phyloP scores from a whole-genome alignment of 37 sponge, comb jelly and placozoan genomes.

The Mnemiopsis leidyi region DNA sequence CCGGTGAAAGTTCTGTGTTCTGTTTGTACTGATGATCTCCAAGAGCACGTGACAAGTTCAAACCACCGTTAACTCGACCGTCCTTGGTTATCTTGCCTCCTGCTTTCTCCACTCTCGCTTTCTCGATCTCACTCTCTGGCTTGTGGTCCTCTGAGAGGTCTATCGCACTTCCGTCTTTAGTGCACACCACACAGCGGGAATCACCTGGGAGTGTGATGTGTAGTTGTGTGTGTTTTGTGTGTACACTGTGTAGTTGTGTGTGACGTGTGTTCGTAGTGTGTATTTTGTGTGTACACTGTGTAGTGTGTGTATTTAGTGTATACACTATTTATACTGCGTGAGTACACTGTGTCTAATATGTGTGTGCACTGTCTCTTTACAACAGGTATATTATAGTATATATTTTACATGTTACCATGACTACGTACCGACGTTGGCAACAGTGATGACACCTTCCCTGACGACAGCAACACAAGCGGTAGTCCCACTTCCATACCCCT shows the following conservation, averaged over 20 bases:
- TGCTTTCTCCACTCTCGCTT: conserved; percentile 74
- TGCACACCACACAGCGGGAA: conserved; percentile 80
- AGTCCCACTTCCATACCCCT: conserved; percentile 78
- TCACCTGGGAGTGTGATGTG: too few relatives aligned
- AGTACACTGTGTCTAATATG: too few relatives aligned
- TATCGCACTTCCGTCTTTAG: conserved; percentile 73
- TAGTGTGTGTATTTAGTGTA: too few relatives aligned
- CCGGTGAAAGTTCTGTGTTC: conserved; percentile 73
- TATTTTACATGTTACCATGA: too few relatives aligned
- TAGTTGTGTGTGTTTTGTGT: too few relatives aligned
- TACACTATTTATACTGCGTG: too few relatives aligned
- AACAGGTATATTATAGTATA: too few relatives aligned
- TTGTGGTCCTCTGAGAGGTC: conserved; percentile 88
- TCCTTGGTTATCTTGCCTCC: conserved; percentile 80
- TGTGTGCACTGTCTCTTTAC: too few relatives aligned
- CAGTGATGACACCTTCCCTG: conserved; percentile 68
- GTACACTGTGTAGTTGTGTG: too few relatives aligned
- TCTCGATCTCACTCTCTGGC: conserved; percentile 77
- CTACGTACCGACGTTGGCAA: conserved; percentile 83
- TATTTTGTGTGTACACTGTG: too few relatives aligned
- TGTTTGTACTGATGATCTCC: conserved; percentile 88
- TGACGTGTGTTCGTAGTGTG: too few relatives aligned
- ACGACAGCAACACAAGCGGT: conserved; percentile 84
- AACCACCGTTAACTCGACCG: conserved; percentile 78
- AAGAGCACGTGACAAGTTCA: conserved; percentile 88